Evolutionary conservation across 2,888 invertebrate genomes (phyloP).

Genomic region (Nephrotoma appendiculata): DNA sequence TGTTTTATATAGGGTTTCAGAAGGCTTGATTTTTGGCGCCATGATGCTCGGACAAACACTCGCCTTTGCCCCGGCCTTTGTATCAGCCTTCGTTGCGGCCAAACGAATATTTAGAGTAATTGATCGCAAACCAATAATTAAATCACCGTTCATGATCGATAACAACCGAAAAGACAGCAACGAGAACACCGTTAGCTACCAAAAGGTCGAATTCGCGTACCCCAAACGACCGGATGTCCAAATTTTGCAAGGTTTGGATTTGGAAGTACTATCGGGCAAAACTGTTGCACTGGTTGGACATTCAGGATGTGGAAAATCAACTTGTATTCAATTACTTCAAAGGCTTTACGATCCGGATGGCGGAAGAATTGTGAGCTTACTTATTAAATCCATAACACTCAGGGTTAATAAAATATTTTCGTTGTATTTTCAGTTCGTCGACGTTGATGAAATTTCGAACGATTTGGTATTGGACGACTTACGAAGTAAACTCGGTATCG

Average conservation of each 20-base stretch:
- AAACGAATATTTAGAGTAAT: slow-evolving; percentile 51
- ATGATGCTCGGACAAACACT: slow-evolving; percentile 69
- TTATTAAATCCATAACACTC: not conserved
- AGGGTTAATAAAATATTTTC: not conserved
- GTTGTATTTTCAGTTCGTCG: slow-evolving; percentile 26
- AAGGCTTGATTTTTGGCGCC: slow-evolving; percentile 61
- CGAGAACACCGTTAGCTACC: slow-evolving; percentile 42
- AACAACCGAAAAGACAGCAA: slow-evolving; percentile 1
- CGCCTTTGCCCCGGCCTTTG: slow-evolving; percentile 64
- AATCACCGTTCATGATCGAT: slow-evolving; percentile 30
- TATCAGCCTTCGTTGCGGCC: slow-evolving; percentile 55
- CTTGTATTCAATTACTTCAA: slow-evolving; percentile 64
- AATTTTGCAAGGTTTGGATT: slow-evolving; percentile 54
- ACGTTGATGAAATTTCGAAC: slow-evolving; percentile 38
- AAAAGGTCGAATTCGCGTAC: slow-evolving; percentile 61
- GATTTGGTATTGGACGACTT: slow-evolving; percentile 51
- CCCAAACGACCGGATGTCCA: slow-evolving; percentile 62
- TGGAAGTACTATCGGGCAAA: slow-evolving; percentile 51
- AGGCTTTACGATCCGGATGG: slow-evolving; percentile 63
- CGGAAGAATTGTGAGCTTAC: slow-evolving; percentile 39
- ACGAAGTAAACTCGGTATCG: slow-evolving; percentile 61
- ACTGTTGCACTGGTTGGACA: slow-evolving; percentile 61
- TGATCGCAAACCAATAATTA: slow-evolving; percentile 41
- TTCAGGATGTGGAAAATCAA: slow-evolving; percentile 71
- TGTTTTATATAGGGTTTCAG: slow-evolving; percentile 44